Percentiles rank a stretch among this genome's conserved stretches.
phyloP scores from a whole-genome alignment of 2,113 vertebrate species.

The Zosterops lateralis region DNA sequence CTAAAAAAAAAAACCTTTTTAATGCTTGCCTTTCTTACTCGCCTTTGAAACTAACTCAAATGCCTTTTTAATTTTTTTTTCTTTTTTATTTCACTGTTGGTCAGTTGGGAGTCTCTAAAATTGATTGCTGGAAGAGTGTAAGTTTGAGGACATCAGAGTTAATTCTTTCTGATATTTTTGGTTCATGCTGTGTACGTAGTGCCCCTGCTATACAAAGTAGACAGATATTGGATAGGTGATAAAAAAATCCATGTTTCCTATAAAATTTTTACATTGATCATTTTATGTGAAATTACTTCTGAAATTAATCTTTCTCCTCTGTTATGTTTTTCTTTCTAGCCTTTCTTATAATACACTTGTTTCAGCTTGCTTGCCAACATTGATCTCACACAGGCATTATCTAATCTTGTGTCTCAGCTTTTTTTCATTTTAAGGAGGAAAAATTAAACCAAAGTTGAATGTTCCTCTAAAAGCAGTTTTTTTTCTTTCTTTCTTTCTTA shows the following conservation, averaged over 20 bases:
- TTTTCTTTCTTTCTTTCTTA: not conserved
- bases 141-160: not conserved
- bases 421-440: not conserved
- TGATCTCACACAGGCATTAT: not conserved
- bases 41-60: slow-evolving; percentile 28
- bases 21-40: slow-evolving; percentile 45
- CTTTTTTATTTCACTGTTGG: not conserved
- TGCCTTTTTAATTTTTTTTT: not conserved
- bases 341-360: not conserved
- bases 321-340: not conserved
- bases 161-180: not conserved
- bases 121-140: not conserved
- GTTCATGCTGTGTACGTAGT: not conserved
- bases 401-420: not conserved
- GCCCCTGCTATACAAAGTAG: not conserved
- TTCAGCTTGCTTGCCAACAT: not conserved
- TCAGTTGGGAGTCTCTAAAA: not conserved
- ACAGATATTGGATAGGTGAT: not conserved
- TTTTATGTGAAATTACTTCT: not conserved
- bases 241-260: not conserved
- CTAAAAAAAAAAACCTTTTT: slow-evolving; percentile 24
- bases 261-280: not conserved
- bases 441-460: not conserved
- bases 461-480: not conserved
- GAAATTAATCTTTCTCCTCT: not conserved